Evolutionary conservation across 1,140 invertebrate genomes (phyloP).

Genomic region (Gonatopus flavifemur): DNA sequence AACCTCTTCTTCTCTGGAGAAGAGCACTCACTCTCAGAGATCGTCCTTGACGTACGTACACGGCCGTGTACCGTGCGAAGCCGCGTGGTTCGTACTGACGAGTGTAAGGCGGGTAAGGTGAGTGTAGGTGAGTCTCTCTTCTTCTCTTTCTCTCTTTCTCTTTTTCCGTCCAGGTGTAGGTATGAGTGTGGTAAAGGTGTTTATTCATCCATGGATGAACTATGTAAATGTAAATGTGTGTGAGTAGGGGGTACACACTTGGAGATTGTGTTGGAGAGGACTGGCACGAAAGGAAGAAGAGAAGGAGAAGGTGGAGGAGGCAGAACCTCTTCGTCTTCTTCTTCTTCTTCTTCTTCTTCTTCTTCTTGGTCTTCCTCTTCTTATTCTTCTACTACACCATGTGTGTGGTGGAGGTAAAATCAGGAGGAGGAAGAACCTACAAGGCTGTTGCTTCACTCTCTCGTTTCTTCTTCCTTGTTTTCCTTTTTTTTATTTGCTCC

Average conservation of each 20-base stretch:
- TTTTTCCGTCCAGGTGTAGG: conserved; percentile 13
- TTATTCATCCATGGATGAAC: no score
- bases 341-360: conserved; percentile 5
- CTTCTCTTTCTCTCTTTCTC: conserved; percentile 11
- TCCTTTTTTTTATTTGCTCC: background rate
- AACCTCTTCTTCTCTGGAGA: no score
- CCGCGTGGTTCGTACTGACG: conserved; percentile 58
- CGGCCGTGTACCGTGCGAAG: conserved; percentile 53
- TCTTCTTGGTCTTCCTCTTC: background rate
- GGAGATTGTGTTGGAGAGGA: conserved; percentile 21
- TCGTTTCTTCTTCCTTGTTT: background rate
- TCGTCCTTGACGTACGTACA: conserved; percentile 48
- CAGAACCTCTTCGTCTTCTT: conserved; percentile 20
- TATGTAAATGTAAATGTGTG: no score
- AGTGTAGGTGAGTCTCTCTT: conserved; percentile 40
- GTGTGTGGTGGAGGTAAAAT: no score
- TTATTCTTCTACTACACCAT: no score
- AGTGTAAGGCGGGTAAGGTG: conserved; percentile 37
- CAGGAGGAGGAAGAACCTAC: no score
- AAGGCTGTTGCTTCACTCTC: conserved; percentile 11
- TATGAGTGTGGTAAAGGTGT: conserved; percentile 16
- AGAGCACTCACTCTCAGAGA: conserved; percentile 6
- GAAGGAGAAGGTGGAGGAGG: conserved; percentile 30
- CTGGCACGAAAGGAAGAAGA: conserved; percentile 22
- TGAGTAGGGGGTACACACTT: conserved; percentile 26